A percentile compares a stretch with the other conserved stretches of the same genome.
Conservation (phyloP, 1,140 invertebrate genomes). For the Paraescarpia echinospica region DNA sequence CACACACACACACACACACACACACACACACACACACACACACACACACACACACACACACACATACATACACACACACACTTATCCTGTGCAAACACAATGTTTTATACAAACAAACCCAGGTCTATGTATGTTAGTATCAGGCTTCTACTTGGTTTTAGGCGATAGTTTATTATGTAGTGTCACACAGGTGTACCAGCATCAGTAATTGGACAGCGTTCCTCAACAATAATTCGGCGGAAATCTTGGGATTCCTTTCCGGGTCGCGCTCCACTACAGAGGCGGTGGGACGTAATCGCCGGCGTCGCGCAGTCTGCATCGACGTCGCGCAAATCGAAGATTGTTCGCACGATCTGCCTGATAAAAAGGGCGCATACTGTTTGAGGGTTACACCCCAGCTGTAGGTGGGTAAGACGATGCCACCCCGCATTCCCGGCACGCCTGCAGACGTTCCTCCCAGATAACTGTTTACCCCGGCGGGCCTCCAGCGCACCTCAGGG, state of each 20-base stretch:
- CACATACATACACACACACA: background rate
- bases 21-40: background rate
- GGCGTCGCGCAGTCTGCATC: background rate
- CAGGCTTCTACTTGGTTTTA: background rate
- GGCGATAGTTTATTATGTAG: background rate
- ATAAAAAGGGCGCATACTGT: background rate
- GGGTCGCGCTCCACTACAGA: background rate
- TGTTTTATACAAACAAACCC: background rate
- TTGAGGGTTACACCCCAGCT: background rate
- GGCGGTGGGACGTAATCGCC: background rate
- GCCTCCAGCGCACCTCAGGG: background rate
- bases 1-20: background rate
- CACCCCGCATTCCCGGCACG: background rate
- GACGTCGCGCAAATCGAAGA: background rate
- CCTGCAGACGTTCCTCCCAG: background rate
- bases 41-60: background rate
- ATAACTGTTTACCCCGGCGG: background rate
- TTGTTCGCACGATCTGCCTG: background rate
- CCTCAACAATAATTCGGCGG: background rate
- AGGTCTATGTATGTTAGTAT: background rate
- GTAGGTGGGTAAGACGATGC: background rate
- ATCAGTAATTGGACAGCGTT: background rate
- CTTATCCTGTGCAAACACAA: background rate
- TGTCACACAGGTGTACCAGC: background rate
- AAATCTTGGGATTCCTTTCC: background rate